Evolutionary conservation across 2,113 vertebrate species (phyloP), one percentile per base, ranked within the genome.

Genomic region (Addax nasomaculatus): DNA sequence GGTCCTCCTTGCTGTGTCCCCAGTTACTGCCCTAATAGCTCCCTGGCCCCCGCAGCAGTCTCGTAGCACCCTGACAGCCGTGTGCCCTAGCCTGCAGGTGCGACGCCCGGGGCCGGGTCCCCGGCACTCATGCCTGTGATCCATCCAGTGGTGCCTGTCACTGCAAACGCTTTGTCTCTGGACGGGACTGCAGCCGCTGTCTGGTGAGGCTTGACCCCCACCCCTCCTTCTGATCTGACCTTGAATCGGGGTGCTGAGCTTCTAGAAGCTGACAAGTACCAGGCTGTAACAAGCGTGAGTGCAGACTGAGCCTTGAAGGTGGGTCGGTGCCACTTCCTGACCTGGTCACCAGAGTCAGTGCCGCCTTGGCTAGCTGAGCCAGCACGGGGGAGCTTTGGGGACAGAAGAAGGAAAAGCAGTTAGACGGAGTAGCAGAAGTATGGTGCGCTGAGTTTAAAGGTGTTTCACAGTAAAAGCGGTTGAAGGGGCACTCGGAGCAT

Each of bases 101-200:
- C 94, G 99, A 99, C 95, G 99, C 98, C 0, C 98, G 98, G 73
- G 99, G 99, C 33, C 99, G 98, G 1, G 98, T 99, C 25, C 98
- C 98, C 23, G 98, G 98, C 93, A 99, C 96, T 87, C 98, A 98
- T 10, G 98, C 99, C 0, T 99, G 99, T 30, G 99, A 99, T 94
- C 99, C 99, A 95, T 98, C 99, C 98, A 99, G 99, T 0, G 99
- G 99, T 0, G 99, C 99, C 98, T 99, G 99, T 97, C 99, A 99
- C 96, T 99, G 99, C 98, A 99, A 99, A 98, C 97, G 99, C 98
- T 99, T 99, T 0, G 99, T 99, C 84, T 99, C 99, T 0, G 99
- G 99, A 5, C 98, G 98, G 93, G 99, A 99, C 98, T 99, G 99
- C 96, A 98, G 98, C 98, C 98, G 99, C 97, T 99, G 99, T 53